A percentile compares a stretch with the other conserved stretches of the same genome.
phyloP scores from a whole-genome alignment of 2,888 invertebrate genomes.

The Trachelus troglodyta region DNA sequence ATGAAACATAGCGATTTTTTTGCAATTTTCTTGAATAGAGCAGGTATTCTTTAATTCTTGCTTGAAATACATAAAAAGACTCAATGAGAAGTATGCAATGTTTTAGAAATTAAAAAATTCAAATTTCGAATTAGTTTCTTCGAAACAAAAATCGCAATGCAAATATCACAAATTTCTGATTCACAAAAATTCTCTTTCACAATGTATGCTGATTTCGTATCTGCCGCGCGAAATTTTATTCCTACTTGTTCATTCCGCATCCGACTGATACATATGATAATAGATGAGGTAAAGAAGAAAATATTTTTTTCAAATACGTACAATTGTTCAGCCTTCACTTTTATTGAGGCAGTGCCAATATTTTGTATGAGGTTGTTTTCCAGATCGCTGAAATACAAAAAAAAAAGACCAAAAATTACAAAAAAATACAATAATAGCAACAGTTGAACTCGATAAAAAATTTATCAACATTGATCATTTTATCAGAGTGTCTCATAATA shows the following conservation, averaged over 20 bases:
- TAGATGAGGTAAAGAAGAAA: neutral
- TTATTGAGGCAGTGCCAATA: conserved; percentile 58
- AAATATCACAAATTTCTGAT: neutral
- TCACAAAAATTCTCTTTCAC: neutral
- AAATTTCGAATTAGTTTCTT: too few species aligned
- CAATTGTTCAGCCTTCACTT: conserved; percentile 63
- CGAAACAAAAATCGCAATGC: neutral
- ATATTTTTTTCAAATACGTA: conserved; percentile 47
- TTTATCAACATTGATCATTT: too few species aligned
- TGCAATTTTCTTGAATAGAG: neutral
- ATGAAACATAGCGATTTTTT: neutral
- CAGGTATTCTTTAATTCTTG: neutral
- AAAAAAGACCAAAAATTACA: conserved; percentile 21
- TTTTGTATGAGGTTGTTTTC: conserved; percentile 64
- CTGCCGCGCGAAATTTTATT: neutral
- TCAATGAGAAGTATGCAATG: fast-evolving
- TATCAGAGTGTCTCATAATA: neutral
- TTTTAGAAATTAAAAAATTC: too few species aligned
- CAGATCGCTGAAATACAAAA: conserved; percentile 59
- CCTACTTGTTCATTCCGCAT: neutral
- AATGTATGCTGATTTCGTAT: neutral
- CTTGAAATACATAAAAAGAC: too few species aligned
- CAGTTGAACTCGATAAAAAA: too few species aligned
- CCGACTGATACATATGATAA: neutral
- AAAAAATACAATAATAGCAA: neutral